A percentile compares a stretch with the other conserved stretches of the same genome.
Evolutionary conservation across 2,888 invertebrate genomes (phyloP).

Genomic region (Hirudinaria manillensis): DNA sequence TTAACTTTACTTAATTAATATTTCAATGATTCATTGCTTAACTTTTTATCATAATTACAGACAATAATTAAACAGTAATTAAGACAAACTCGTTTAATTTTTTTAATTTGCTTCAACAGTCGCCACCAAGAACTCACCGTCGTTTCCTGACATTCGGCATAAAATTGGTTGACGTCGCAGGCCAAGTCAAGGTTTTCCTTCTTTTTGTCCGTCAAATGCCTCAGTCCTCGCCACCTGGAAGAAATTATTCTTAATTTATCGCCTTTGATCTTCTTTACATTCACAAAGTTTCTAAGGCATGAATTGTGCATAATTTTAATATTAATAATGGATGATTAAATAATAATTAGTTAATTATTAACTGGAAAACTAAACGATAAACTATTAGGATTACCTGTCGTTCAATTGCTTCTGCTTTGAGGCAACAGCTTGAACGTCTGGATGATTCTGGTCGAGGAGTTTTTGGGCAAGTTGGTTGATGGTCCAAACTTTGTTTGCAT

Average conservation of each 20-base stretch:
- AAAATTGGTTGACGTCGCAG: slow-evolving; percentile 96
- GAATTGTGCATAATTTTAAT: background rate
- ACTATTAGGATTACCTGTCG: slow-evolving; percentile 22
- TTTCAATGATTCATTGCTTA: background rate
- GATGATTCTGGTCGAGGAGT: slow-evolving; percentile 92
- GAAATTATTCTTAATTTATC: slow-evolving; percentile 4
- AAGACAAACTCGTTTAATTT: no score
- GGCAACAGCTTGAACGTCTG: slow-evolving; percentile 88
- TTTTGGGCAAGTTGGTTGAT: slow-evolving; percentile 95
- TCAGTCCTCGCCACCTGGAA: slow-evolving; percentile 61
- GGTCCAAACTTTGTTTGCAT: slow-evolving; percentile 66
- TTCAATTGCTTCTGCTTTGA: slow-evolving; percentile 70
- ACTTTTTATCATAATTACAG: no score
- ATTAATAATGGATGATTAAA: background rate
- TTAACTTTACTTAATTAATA: background rate
- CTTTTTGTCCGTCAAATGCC: slow-evolving; percentile 92
- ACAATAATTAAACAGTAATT: no score
- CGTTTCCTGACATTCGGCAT: slow-evolving; percentile 97
- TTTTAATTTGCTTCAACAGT: no score
- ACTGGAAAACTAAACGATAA: slow-evolving; percentile 11
- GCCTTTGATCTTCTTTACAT: background rate
- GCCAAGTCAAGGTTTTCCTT: slow-evolving; percentile 89
- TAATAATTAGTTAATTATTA: background rate
- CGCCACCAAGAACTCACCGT: slow-evolving; percentile 56
- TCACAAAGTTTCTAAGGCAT: background rate